phyloP scores from a whole-genome alignment of 30 jellyfish, hydroid and myxozoan species.

The Turritopsis rubra region DNA sequence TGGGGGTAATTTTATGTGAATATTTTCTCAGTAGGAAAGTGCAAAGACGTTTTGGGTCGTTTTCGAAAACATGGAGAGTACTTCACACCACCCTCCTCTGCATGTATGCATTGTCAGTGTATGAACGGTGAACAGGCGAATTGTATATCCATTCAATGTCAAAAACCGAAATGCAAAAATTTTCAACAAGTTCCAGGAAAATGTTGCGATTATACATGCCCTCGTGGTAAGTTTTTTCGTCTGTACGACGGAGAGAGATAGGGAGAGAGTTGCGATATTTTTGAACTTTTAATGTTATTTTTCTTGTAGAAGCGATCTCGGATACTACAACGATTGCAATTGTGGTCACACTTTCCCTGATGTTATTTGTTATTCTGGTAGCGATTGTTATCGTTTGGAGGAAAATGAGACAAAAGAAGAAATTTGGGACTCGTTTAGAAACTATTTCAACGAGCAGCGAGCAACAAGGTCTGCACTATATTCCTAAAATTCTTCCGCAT shows the following conservation, averaged over 20 bases:
- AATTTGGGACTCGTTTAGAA: slow-evolving; percentile 17
- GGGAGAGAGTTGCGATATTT: neutral
- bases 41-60: slow-evolving; percentile 65
- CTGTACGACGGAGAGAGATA: neutral
- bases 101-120: slow-evolving; percentile 74
- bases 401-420: slow-evolving; percentile 21
- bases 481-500: neutral
- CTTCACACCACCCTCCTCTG: slow-evolving; percentile 62
- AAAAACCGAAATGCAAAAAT: slow-evolving; percentile 62
- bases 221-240: slow-evolving; percentile 38
- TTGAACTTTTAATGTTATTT: neutral
- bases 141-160: slow-evolving; percentile 61
- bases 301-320: slow-evolving; percentile 57
- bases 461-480: neutral
- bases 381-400: slow-evolving; percentile 70
- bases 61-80: slow-evolving; percentile 53
- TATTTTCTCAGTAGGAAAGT: too few species aligned
- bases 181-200: slow-evolving; percentile 65
- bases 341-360: slow-evolving; percentile 52
- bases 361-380: slow-evolving; percentile 47
- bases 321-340: slow-evolving; percentile 68
- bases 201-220: slow-evolving; percentile 93
- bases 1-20: too few species aligned
- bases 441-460: slow-evolving; percentile 14
- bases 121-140: slow-evolving; percentile 45